Evolutionary conservation across 2,113 vertebrate species (phyloP).

Genomic region (Pachycephala philippinensis): DNA sequence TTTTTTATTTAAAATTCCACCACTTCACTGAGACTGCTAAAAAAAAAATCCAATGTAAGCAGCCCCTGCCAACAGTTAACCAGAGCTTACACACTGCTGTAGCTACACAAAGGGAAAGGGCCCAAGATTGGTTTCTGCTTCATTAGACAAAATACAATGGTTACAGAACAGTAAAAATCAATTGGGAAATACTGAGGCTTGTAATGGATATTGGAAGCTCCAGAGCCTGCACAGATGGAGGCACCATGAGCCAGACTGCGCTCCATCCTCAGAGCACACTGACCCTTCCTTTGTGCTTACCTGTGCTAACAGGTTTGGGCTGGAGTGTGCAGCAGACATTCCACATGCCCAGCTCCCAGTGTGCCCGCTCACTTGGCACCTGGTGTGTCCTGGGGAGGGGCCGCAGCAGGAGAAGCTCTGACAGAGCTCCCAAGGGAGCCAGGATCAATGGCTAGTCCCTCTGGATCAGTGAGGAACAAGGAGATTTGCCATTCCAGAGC

Average conservation of each 20-base stretch:
- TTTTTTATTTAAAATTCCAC: background rate
- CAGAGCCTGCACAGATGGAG: background rate
- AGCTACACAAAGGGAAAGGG: slow-evolving; percentile 1
- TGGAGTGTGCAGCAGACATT: background rate
- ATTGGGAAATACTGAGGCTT: slow-evolving; percentile 46
- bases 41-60: background rate
- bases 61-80: slow-evolving; percentile 11
- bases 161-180: slow-evolving; percentile 38
- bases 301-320: background rate
- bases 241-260: background rate
- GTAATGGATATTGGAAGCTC: slow-evolving; percentile 35
- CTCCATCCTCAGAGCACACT: background rate
- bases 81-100: slow-evolving; percentile 1
- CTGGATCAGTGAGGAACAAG: background rate
- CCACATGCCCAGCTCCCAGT: background rate
- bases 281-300: background rate
- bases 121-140: slow-evolving; percentile 50
- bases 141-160: slow-evolving; percentile 55
- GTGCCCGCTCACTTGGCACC: background rate
- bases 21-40: background rate
- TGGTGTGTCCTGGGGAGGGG: background rate
- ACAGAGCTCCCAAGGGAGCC: background rate
- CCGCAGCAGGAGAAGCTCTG: background rate
- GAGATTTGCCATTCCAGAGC: background rate
- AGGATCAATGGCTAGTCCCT: background rate